phyloP scores from a whole-genome alignment of 1,140 invertebrate species.

The Sweltsa coloradensis region DNA sequence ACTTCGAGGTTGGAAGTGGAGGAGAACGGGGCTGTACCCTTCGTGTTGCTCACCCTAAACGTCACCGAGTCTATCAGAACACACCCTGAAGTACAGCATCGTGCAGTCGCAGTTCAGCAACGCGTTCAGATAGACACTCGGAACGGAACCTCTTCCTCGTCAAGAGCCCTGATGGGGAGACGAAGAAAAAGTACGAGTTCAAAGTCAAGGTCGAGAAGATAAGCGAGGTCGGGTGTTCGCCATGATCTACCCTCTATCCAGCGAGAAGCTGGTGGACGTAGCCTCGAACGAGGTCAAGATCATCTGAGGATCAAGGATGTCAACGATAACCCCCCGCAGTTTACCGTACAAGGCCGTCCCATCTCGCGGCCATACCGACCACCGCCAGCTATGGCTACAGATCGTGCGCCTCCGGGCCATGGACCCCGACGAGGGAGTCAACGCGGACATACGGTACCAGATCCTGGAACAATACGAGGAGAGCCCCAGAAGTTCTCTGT shows the following conservation, averaged over 20 bases:
- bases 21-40: conserved; percentile 55
- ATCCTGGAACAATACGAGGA: conserved; percentile 44
- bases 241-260: conserved; percentile 60
- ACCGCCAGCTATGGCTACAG: conserved; percentile 65
- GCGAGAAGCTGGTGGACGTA: conserved; percentile 52
- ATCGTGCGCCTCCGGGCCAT: conserved; percentile 57
- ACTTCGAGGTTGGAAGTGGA: conserved; percentile 66
- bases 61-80: conserved; percentile 42
- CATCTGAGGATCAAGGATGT: conserved; percentile 62
- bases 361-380: conserved; percentile 65
- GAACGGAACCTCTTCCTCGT: conserved; percentile 59
- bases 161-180: conserved; percentile 54
- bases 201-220: conserved; percentile 50
- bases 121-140: conserved; percentile 54
- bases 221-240: conserved; percentile 49
- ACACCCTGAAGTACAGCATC: conserved; percentile 32
- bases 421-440: conserved; percentile 60
- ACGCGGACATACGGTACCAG: conserved; percentile 67
- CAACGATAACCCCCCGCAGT: conserved; percentile 70
- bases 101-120: conserved; percentile 31
- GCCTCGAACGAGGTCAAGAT: conserved; percentile 51
- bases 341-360: conserved; percentile 46
- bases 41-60: conserved; percentile 55
- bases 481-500: conserved; percentile 58
- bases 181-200: conserved; percentile 47